These are phyloP conservation scores for Cyclura pinguis DNA, from an alignment of 2,797 vertebrate genomes.

Conservation along the genomic window DNA sequence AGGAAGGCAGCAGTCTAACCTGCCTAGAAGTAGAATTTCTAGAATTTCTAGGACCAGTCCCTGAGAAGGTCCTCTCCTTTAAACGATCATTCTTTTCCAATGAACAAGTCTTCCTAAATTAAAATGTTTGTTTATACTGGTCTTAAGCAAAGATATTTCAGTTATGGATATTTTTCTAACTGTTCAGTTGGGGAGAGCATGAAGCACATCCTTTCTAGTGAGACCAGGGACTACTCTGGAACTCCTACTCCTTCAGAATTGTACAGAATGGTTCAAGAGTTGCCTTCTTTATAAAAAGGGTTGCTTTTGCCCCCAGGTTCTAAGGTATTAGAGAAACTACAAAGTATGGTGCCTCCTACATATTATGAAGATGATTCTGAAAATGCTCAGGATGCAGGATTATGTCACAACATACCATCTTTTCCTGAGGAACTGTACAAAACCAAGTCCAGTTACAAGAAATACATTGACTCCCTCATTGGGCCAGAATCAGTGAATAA, in stretches of 20 bases:
- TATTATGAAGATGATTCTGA: background rate
- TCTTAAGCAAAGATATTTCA: background rate
- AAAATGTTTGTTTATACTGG: background rate
- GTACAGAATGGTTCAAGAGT: background rate
- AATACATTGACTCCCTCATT: background rate
- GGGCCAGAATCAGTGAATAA: background rate
- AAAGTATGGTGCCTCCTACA: background rate
- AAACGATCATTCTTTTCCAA: too few relatives aligned
- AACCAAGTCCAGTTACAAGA: background rate
- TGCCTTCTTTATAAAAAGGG: background rate
- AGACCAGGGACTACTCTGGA: background rate
- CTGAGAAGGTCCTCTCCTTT: too few relatives aligned
- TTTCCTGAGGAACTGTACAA: background rate
- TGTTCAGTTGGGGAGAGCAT: background rate
- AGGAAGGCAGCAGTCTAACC: too few relatives aligned
- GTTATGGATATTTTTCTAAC: background rate
- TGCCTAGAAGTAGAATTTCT: too few relatives aligned
- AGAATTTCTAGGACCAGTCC: too few relatives aligned
- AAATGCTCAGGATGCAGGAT: background rate
- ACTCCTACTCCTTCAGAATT: background rate
- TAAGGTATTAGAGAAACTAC: background rate
- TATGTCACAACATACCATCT: background rate
- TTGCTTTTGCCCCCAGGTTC: background rate
- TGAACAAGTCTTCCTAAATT: background rate
- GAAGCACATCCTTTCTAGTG: background rate